These are phyloP conservation scores for Biston stratarius DNA, from an alignment of 2,888 invertebrate genomes.

Conservation along the genomic window DNA sequence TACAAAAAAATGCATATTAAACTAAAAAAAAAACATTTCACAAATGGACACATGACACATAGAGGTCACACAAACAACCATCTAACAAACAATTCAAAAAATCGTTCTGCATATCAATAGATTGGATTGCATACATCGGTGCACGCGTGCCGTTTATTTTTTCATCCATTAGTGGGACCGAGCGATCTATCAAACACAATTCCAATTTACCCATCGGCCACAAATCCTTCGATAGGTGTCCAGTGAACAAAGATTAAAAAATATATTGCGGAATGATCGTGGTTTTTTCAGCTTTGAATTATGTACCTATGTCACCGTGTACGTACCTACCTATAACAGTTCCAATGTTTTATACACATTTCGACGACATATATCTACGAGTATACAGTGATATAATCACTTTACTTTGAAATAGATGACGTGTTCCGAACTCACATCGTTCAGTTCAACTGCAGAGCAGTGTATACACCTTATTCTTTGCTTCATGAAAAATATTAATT, in stretches of 20 bases:
- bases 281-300: slow-evolving; percentile 51
- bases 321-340: neutral
- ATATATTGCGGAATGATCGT: slow-evolving; percentile 53
- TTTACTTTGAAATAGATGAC: too few species aligned
- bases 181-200: slow-evolving; percentile 79
- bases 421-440: too few species aligned
- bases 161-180: slow-evolving; percentile 65
- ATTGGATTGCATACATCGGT: slow-evolving; percentile 59
- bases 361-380: too few species aligned
- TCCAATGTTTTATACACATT: neutral
- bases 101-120: slow-evolving; percentile 66
- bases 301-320: neutral
- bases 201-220: slow-evolving; percentile 83
- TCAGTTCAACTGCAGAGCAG: too few species aligned
- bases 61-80: slow-evolving; percentile 21
- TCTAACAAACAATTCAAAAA: slow-evolving; percentile 51
- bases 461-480: too few species aligned
- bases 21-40: too few species aligned
- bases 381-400: too few species aligned
- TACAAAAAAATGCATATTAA: too few species aligned
- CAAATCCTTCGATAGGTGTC: slow-evolving; percentile 77
- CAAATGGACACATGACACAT: too few species aligned
- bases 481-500: too few species aligned
- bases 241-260: slow-evolving; percentile 70
- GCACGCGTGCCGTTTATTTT: slow-evolving; percentile 56